Base-by-base conservation (phyloP, 2,797 vertebrate genomes). In the Micromesistius poutassou region DNA sequence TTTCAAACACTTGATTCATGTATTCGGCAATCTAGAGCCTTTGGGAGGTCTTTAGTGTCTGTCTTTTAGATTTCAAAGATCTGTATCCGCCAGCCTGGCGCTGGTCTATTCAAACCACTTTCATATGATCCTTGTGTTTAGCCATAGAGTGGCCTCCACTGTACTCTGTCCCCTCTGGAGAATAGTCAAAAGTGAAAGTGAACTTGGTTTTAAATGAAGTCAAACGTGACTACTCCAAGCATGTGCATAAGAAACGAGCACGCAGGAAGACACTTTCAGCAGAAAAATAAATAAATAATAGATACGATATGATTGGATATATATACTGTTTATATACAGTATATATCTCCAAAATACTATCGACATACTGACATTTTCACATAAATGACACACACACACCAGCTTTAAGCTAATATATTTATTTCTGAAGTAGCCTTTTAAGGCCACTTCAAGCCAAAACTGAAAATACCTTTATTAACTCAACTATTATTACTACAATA, bases 1-100 rank as follows among this genome's bases (percentile, higher is more conserved):
- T 72, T 82, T 87, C 73, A 81, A 85, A 82, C 85, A 76, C 1
- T 71, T 82, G 82, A 81, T 88, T 87, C 76, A 38, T 66, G 66
- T 50, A 72, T 81, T 74, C 31, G 68, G 78, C 75, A 77, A 13
- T 66, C 71, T 16, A 14, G 30, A 38, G 83, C 79, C 87, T 66
- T 36, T 77, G 81, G 83, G 83, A 87, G 82, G 81, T 80, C 83
- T 78, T 81, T 35, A 76, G 31, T 79, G 70, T 73, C 81, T 76
- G n/a, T n/a, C 87, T 68, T 79, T 80, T 82, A 78, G 77, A 82
- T 83, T 74, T 28, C 77, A 76, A 71, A 71, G 70, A 30, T 33
- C 14, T 33, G 28, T 31, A 19, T 30, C 70, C 14, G 30, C 68
- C 30, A 71, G 28, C 19, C 30, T 33, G 31, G 30, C 28, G 13